Evolutionary conservation across 2,888 invertebrate genomes (phyloP), one percentile per base, ranked within the genome.

Genomic region (Papilio demoleus): DNA sequence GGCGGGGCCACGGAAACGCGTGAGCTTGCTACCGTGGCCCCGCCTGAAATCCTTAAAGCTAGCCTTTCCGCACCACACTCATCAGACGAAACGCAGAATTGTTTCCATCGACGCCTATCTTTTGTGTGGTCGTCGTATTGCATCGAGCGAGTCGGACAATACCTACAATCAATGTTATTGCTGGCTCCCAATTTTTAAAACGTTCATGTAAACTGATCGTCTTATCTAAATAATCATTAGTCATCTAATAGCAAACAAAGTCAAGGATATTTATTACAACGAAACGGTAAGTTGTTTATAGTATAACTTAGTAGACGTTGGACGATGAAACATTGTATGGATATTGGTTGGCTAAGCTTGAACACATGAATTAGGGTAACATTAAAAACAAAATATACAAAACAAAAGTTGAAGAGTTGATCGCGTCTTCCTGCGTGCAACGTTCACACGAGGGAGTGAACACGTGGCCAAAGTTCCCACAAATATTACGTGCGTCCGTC

Each of bases 401-500:
- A 81, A 80, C 80, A 77, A 79, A 31, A 76, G 72, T 69, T 70
- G 68, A 71, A 70, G 76, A 74, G 62, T 79, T 76, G 50, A 69
- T 69, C 65, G 68, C 68, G 65, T 75, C 81, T 80, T 85, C 78
- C 77, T 76, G 77, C 69, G 56, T 72, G 82, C 83, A 80, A 79
- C 79, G 85, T 87, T 86, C 87, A 86, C 87, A 86, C 87, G 86
- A 82, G 84, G 81, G 74, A 75, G 74, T 56, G 78, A 84, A 86
- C 88, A 88, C 88, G 88, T 88, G 88, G 86, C 76, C 75, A 70
- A 67, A 76, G 81, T 85, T 85, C 87, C 83, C 87, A 86, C 81
- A 78, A 77, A 76, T 75, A 75, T 75, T 71, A 72, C 73, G 71
- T 68, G 69, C 74, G 72, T 68, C 71, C 72, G 70, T 71, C 71